Base-by-base conservation (phyloP, 2,113 vertebrate genomes). In the Chlorodrepanis virens region DNA sequence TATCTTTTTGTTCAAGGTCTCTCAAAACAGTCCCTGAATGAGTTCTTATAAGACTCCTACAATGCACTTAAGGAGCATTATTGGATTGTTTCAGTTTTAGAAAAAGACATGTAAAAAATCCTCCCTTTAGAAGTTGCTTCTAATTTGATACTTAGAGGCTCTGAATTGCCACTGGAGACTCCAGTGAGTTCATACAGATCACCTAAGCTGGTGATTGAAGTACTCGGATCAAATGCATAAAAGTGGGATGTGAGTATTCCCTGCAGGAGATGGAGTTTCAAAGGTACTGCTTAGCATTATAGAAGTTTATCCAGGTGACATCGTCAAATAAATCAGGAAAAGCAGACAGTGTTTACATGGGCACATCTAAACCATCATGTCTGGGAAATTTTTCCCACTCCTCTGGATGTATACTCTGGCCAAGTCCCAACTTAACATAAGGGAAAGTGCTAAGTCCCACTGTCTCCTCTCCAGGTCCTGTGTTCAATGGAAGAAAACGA, bases 231-330 rank as follows among this genome's bases (percentile, higher is more conserved):
- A 93, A 83, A 70, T 70, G 47, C 39, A 59, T 74, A 39, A 39
- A 92, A 85, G 28, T 50, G 42, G 54, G 50, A 88, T 92, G 40
- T 0, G 1, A 80, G 33, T 57, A 53, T 88, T 90, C 54, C 63
- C 63, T 39, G 49, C 29, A 52, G 64, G 68, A 78, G 63, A 81
- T 11, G 4, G 6, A 77, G 68, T 94, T 96, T 83, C 88, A 94
- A 76, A 97, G 71, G 75, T 40, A 80, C 27, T 90, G 68, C 59
- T 65, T 53, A 67, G 47, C 59, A 80, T 28, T 89, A 71, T 35
- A 90, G 56, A 67, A 79, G 60, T 88, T 95, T 95, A 89, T 70
- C 75, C 95, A 97, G 90, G 85, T 93, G 88, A 93, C 79, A 93
- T 15, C 3, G 0, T 56, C 64, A 92, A 90, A 96, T 92, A 95